phyloP scores from a whole-genome alignment of 2,888 invertebrate genomes.

The Saturnia japonica region DNA sequence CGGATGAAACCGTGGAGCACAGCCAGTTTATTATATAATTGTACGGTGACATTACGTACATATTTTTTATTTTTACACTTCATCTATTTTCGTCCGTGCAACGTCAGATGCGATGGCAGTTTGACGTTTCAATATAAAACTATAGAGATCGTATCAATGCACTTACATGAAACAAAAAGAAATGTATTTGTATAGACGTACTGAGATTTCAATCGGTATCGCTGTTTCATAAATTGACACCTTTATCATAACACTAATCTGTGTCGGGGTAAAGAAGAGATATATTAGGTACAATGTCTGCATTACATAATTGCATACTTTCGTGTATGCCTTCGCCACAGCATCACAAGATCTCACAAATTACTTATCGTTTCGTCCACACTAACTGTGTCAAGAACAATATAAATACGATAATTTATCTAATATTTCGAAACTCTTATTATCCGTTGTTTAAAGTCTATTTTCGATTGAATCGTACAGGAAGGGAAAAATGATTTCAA shows the following conservation, averaged over 20 bases:
- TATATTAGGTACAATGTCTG: neutral
- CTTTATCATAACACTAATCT: slow-evolving; percentile 10
- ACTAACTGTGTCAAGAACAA: slow-evolving; percentile 69
- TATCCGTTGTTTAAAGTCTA: slow-evolving; percentile 33
- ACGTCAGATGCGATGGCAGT: slow-evolving; percentile 22
- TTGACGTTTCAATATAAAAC: slow-evolving; percentile 24
- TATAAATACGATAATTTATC: slow-evolving; percentile 18
- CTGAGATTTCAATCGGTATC: slow-evolving; percentile 14
- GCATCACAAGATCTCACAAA: slow-evolving; percentile 51
- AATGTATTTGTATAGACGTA: slow-evolving; percentile 19
- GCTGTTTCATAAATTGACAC: slow-evolving; percentile 17
- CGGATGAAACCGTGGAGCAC: too few species aligned
- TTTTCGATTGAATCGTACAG: slow-evolving; percentile 29
- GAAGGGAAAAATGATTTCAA: slow-evolving; percentile 26
- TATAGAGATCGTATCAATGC: slow-evolving; percentile 21
- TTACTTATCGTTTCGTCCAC: slow-evolving; percentile 59
- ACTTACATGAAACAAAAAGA: slow-evolving; percentile 23
- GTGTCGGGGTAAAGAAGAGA: neutral
- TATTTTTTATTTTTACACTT: slow-evolving; percentile 9
- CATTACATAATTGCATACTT: neutral
- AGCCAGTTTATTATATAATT: too few species aligned
- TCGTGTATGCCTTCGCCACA: slow-evolving; percentile 26
- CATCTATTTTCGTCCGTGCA: slow-evolving; percentile 16
- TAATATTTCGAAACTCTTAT: slow-evolving; percentile 11
- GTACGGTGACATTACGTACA: too few species aligned